Base-by-base conservation (phyloP, 2,888 invertebrate genomes). In the Busseola fusca region DNA sequence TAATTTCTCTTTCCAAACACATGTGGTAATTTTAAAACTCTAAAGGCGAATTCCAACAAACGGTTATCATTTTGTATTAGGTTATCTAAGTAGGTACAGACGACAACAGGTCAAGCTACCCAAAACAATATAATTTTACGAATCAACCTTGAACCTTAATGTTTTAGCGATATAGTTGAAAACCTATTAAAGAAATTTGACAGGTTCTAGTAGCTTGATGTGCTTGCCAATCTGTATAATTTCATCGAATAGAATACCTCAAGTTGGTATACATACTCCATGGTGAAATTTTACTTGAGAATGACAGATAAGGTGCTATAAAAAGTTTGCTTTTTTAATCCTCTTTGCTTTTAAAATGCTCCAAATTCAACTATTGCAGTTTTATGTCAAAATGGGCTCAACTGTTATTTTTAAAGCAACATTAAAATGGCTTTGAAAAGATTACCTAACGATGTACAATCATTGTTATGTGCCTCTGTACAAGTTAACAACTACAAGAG, bases 401-500 rank as follows among this genome's bases (percentile, higher is more conserved):
- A 57, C 40, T 77, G 59, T 75, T 71, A 71, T 64, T 64, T 45
- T 71, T 67, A 60, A 69, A n/a, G 18, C 21, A 54, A n/a, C 6
- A 62, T 34, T 25, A 76, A 80, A 84, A 91, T 92, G 92, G 83
- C 87, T 59, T 79, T 95, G 69, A 91, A 88, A 81, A 91, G 89
- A 83, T 87, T 95, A 75, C 86, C 93, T 62, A 75, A 78, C 42
- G 93, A 96, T 80, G 94, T 97, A 54, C 94, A 96, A 84, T 92
- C 93, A 5, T 86, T 94, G 78, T 90, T 97, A 76, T 91, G 96
- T 86, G 97, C 97, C 64, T 96, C 96, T 48, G 90, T 95, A 63
- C 94, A 96, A 81, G 94, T 97, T 76, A 96, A 95, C 66, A 96
- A 90, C 86, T 93, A 96, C 68, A 91, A 95, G 52, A 96, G 96